These are phyloP conservation scores for Eurystomus glaucurus DNA, from an alignment of 2,797 vertebrate species.

Conservation along the genomic window DNA sequence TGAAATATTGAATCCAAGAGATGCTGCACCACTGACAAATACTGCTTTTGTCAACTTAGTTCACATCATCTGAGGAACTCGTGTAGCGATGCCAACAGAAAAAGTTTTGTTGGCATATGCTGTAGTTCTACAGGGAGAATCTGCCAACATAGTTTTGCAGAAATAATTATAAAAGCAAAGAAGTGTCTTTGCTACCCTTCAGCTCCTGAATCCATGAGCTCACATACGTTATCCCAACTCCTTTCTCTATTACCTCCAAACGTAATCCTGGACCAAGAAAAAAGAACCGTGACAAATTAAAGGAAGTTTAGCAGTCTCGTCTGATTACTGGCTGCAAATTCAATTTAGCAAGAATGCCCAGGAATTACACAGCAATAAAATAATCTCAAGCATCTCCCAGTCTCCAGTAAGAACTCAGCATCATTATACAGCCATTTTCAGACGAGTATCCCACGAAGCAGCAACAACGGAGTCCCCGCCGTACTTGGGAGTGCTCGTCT, in stretches of 20 bases:
- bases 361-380: background rate
- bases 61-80: conserved; percentile 24
- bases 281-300: background rate
- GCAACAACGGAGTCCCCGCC: rapidly evolving
- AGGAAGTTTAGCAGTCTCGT: background rate
- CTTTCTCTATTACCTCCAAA: background rate
- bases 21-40: conserved; percentile 13
- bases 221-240: background rate
- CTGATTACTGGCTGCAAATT: background rate
- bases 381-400: background rate
- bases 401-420: background rate
- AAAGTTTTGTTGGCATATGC: conserved; percentile 54
- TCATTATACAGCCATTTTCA: background rate
- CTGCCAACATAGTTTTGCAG: conserved; percentile 29
- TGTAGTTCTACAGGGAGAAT: conserved; percentile 37
- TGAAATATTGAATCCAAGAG: conserved; percentile 17
- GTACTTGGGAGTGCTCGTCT: rapidly evolving
- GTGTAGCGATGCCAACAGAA: background rate
- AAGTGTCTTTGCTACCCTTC: background rate
- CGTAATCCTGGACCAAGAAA: background rate
- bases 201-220: background rate
- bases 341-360: background rate
- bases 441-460: background rate
- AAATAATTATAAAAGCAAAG: conserved; percentile 3
- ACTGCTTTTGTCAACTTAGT: conserved; percentile 60